A percentile compares a stretch with the other conserved stretches of the same genome.
These are phyloP conservation scores for Atethmia centrago DNA, from an alignment of 2,888 invertebrate genomes.

Conservation along the genomic window DNA sequence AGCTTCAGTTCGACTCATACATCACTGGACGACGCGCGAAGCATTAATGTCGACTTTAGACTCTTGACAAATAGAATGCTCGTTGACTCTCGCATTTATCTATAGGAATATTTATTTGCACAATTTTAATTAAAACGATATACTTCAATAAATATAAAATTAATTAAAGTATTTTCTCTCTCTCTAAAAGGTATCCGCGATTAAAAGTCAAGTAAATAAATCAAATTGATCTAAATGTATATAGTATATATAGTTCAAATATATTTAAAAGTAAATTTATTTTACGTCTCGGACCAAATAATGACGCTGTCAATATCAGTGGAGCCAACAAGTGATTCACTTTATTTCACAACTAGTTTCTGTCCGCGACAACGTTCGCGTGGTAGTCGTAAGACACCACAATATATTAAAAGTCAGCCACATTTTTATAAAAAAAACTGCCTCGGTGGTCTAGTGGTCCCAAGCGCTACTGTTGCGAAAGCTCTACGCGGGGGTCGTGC, in stretches of 20 bases:
- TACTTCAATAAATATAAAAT: neutral
- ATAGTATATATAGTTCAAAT: no score
- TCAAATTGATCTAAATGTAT: neutral
- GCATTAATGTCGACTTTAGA: constrained; percentile 26
- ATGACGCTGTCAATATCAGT: constrained; percentile 38
- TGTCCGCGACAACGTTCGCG: no score
- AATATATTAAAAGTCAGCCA: no score
- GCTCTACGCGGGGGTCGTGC: no score
- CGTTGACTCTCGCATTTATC: constrained; percentile 15
- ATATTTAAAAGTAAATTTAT: constrained; percentile 19
- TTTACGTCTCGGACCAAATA: constrained; percentile 13
- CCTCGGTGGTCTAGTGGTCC: no score
- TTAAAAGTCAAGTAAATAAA: neutral
- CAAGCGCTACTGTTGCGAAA: no score
- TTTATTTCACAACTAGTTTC: constrained; percentile 41
- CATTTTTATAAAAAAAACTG: no score
- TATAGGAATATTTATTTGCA: constrained; percentile 22
- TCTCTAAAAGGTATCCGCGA: neutral
- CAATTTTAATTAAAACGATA: constrained; percentile 8
- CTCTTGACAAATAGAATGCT: constrained; percentile 26
- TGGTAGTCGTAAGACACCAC: no score
- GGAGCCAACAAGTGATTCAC: constrained; percentile 18
- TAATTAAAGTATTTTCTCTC: neutral
- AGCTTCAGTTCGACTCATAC: constrained; percentile 11
- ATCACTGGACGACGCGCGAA: constrained; percentile 6